Base-by-base conservation (phyloP, 2,113 vertebrate species). In the Rhinolophus ferrumequinum region DNA sequence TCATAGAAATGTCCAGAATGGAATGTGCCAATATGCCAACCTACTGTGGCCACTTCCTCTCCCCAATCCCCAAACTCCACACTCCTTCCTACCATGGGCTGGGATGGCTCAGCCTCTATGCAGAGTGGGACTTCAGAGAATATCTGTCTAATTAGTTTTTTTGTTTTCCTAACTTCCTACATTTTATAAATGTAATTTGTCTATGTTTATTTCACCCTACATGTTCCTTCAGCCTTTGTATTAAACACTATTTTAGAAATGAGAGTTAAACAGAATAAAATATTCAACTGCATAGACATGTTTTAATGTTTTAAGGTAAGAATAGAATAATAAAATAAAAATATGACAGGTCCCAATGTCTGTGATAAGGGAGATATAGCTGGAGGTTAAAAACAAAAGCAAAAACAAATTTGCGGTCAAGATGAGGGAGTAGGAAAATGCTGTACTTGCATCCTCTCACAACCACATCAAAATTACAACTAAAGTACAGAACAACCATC, bases 261-360 rank as follows among this genome's bases (percentile, higher is more conserved):
- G 4, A 93, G 21, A 72, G 18, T 76, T 83, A 50, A 60, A 81
- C 19, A 47, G 44, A 77, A 67, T 72, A 66, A 88, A 85, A 58
- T 56, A 94, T 41, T 60, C 2, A 3, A 54, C 44, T 44, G 26
- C 24, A 22, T 81, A 2, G 54, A 47, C 75, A 67, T 72, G 5
- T 3, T 80, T 79, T 77, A 75, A 52, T 84, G 64, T 75, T 80
- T 93, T 93, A 35, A 86, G 14, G 21, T 56, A 41, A 41, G n/a
- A 67, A 89, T 85, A 62, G 75, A 91, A 50, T 35, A 84, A 47
- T 62, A 47, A 62, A 84, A 94, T 94, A 52, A 66, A 94, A 89
- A 60, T 16, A 21, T 69, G 72, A 35, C 8, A 41, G 47, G 8
- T 69, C 38, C 19, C 8, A 52, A 15, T 87, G 18, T 12, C 33